These are phyloP conservation scores for Orussus abietinus DNA, from an alignment of 1,140 invertebrate species.

Conservation along the genomic window DNA sequence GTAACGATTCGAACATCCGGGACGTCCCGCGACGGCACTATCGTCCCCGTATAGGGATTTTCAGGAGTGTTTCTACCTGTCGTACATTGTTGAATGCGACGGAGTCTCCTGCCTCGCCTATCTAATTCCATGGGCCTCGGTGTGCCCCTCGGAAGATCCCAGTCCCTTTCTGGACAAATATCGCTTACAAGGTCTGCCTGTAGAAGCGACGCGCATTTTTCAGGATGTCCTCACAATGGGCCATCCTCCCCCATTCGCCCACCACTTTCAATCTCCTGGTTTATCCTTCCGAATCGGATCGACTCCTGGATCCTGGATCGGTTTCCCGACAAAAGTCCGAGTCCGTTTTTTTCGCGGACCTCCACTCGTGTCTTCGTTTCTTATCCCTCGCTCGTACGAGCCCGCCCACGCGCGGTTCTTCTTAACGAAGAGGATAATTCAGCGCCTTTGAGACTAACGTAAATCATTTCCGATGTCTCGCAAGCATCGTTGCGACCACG, in stretches of 20 bases:
- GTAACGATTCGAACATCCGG: too few relatives aligned
- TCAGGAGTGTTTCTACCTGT: slow-evolving; percentile 46
- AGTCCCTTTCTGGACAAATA: slow-evolving; percentile 29
- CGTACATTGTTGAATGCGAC: slow-evolving; percentile 28
- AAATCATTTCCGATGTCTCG: too few relatives aligned
- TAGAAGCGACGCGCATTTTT: too few relatives aligned
- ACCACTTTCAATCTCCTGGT: not conserved
- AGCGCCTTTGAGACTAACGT: too few relatives aligned
- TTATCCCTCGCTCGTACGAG: too few relatives aligned
- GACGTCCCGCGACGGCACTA: too few relatives aligned
- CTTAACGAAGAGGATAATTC: too few relatives aligned
- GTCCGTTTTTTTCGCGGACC: slow-evolving; percentile 7
- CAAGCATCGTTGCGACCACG: too few relatives aligned
- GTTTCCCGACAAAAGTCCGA: slow-evolving; percentile 4
- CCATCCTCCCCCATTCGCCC: slow-evolving; percentile 2
- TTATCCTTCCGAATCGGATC: not conserved
- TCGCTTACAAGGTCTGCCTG: too few relatives aligned
- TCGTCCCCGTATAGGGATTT: slow-evolving; percentile 19
- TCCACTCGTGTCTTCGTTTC: too few relatives aligned
- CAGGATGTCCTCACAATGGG: not conserved
- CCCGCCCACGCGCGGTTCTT: too few relatives aligned
- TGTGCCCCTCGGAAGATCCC: slow-evolving; percentile 23
- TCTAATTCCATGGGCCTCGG: slow-evolving; percentile 29
- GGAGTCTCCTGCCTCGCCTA: slow-evolving; percentile 28
- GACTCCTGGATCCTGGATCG: slow-evolving; percentile 18